Evolutionary conservation across 2,888 invertebrate genomes (phyloP).

Genomic region (Ennomos fuscantarius): DNA sequence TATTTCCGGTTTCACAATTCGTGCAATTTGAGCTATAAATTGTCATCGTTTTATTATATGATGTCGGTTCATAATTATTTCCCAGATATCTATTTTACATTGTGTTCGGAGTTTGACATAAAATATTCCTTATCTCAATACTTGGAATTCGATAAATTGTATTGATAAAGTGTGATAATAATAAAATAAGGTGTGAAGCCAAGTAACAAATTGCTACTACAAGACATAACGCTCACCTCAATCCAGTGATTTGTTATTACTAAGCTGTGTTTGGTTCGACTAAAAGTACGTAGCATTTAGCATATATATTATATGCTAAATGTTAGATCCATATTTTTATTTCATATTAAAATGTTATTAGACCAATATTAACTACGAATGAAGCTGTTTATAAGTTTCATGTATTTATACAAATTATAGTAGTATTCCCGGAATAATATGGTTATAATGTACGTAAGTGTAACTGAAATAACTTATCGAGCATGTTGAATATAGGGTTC

Average conservation of each 20-base stretch:
- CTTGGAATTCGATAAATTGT: slow-evolving; percentile 49
- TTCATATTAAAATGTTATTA: not conserved
- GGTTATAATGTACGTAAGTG: no score
- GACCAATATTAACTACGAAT: no score
- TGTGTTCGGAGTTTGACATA: slow-evolving; percentile 40
- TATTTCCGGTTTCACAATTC: slow-evolving; percentile 47
- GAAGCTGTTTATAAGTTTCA: no score
- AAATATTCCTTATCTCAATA: slow-evolving; percentile 50
- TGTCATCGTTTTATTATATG: slow-evolving; percentile 38
- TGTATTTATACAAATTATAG: no score
- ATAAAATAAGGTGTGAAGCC: slow-evolving; percentile 28
- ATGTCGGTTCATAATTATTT: slow-evolving; percentile 42
- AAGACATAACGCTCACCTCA: slow-evolving; percentile 23
- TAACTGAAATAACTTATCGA: no score
- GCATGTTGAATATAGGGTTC: no score
- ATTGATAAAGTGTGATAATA: slow-evolving; percentile 26
- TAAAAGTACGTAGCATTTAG: not conserved
- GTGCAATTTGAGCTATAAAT: slow-evolving; percentile 46
- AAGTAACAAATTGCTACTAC: slow-evolving; percentile 24
- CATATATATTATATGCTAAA: no score
- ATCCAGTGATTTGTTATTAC: slow-evolving; percentile 15
- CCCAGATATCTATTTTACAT: slow-evolving; percentile 42
- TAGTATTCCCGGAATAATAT: no score
- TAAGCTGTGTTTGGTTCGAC: slow-evolving; percentile 3
- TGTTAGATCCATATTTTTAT: slow-evolving; percentile 10